Base-by-base conservation (phyloP, 2,113 vertebrate species). In the Falcunculus frontatus region DNA sequence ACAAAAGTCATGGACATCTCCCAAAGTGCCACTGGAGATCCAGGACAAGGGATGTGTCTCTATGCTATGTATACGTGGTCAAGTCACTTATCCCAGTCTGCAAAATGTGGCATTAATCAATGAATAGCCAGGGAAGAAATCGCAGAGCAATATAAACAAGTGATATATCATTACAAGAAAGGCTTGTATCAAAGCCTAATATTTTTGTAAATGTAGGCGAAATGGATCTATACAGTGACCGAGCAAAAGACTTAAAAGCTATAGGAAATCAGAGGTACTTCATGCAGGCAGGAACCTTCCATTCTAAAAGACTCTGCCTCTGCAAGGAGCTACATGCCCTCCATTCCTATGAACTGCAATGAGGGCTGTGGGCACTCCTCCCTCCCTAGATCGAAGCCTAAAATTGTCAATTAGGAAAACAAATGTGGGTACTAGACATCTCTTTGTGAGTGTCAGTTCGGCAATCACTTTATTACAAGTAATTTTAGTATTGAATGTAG, bases 401-500 rank as follows among this genome's bases (percentile, higher is more conserved):
- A 92, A 93, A 75, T 87, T 89, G 73, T 78, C 86, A 84, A 56
- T 92, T 93, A 92, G 65, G 90, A 89, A 94, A 96, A 89, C 84
- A 95, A 95, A 93, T 81, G 73, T 84, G 89, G 60, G 79, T 82
- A 74, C 56, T 92, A 92, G 83, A 89, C 83, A 94, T 90, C 83
- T 89, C 84, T 89, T 63, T 88, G 65, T 76, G 69, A 90, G 90
- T 72, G 65, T 95, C 96, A 79, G 80, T 47, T 89, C 69, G 70
- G 88, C 86, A 92, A 94, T 86, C 86, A 72, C 73, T 94, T 95
- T 90, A 95, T 93, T 94, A 92, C 21, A 64, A 90, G 95, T 50
- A 96, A 97, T 97, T 96, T 93, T 86, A 79, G 93, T 59, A 72
- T 29, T 93, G 93, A 97, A 94, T 76, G 76, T 49, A 84, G 90